Percentiles rank a stretch among this genome's conserved stretches.
phyloP scores from a whole-genome alignment of 92 coral and sea anemone genomes.

The Siderastrea radians region DNA sequence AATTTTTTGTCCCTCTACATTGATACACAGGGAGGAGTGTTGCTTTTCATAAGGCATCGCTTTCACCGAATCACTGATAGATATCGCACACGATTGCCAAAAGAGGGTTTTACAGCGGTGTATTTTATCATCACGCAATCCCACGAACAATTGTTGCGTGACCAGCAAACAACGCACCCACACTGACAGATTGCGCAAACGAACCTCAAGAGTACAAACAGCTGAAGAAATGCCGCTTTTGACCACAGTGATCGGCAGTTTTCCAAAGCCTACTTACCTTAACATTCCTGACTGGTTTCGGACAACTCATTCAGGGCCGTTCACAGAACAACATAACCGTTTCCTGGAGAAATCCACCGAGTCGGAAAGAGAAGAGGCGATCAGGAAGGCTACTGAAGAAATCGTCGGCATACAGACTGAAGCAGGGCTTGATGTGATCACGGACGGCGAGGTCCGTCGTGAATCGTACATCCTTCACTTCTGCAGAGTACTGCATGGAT shows the following conservation, averaged over 20 bases:
- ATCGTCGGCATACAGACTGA: slow-evolving; percentile 65
- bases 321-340: slow-evolving; percentile 47
- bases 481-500: slow-evolving; percentile 83
- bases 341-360: slow-evolving; percentile 16
- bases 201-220: too few species aligned
- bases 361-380: slow-evolving; percentile 49
- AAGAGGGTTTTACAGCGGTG: too few species aligned
- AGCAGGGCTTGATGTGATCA: slow-evolving; percentile 84
- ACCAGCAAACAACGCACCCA: background rate
- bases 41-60: too few species aligned
- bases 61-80: too few species aligned
- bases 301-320: slow-evolving; percentile 29
- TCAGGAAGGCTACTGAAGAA: slow-evolving; percentile 75
- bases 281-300: slow-evolving; percentile 83
- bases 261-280: slow-evolving; percentile 86
- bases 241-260: slow-evolving; percentile 90
- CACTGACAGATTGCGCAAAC: background rate
- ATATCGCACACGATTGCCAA: too few species aligned
- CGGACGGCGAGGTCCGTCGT: slow-evolving; percentile 90
- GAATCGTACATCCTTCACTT: slow-evolving; percentile 86
- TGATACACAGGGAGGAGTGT: too few species aligned
- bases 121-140: too few species aligned
- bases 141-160: too few species aligned
- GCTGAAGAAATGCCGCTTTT: slow-evolving; percentile 67
- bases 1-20: too few species aligned